Base-by-base conservation (phyloP, 2,888 invertebrate genomes). In the Willowsia nigromaculata region DNA sequence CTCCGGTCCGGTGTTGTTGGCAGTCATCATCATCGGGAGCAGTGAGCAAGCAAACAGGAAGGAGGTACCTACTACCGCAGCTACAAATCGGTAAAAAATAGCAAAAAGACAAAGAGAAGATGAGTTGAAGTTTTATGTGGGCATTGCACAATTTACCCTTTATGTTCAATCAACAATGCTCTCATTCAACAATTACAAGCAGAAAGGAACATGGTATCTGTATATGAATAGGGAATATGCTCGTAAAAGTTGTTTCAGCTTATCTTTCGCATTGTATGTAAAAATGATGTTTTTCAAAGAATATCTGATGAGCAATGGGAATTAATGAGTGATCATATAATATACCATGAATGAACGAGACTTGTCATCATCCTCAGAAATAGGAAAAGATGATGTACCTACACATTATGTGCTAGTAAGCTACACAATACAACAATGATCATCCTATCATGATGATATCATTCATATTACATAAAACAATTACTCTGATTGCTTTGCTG, bases 281-380 rank as follows among this genome's bases (percentile, higher is more conserved):
- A 65, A 65, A 65, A 33, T 68, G 33, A 37, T 68, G 2, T 18
- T 50, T 68, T 68, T 68, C 33, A 68, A 68, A 33, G 22, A 37
- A 68, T 37, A 68, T 68, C 68, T 37, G 68, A 68, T 68, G 68
- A 68, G 68, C 68, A 68, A 68, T 68, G 33, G n/a, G 37, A 68
- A 37, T 68, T 68, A 68, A 68, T 37, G 37, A 37, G 37, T 37
- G 40, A 37, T 40, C 30, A 11, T 37, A 37, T 68, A 18, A 5
- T 33, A 37, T 18, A 0, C 1, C 40, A 3, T 33, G 5, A 65
- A 5, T 18, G 59, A 59, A 59, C 22, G 1, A 59, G 13, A 27
- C 59, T 65, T 0, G 22, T 6, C 13, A 33, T n/a, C 37, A 68
- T 37, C 68, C 5, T 37, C 18, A 68, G 33, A 40, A 68, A 37